Evolutionary conservation across 2,888 invertebrate genomes (phyloP).

Genomic region (Operophtera brumata): DNA sequence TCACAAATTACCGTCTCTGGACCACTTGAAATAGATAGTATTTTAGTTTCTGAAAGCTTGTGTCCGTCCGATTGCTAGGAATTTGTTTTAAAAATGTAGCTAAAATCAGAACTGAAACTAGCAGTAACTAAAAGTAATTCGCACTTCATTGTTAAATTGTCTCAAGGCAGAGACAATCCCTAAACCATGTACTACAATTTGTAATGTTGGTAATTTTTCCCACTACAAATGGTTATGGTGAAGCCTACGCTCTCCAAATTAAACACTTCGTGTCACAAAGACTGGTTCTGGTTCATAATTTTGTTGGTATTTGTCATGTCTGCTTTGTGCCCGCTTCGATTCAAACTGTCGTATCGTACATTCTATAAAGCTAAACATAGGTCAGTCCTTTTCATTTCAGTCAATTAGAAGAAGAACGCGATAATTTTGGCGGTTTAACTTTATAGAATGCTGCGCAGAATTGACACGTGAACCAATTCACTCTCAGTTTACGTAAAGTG

Average conservation of each 20-base stretch:
- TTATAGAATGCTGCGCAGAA: not conserved
- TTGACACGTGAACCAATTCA: not conserved
- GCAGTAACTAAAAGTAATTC: too few species aligned
- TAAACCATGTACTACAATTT: too few species aligned
- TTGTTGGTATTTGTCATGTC: not conserved
- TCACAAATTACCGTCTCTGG: too few species aligned
- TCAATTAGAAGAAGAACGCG: not conserved
- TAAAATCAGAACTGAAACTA: too few species aligned
- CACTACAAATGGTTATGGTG: not conserved
- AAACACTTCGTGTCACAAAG: too few species aligned
- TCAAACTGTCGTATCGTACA: not conserved
- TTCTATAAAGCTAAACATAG: too few species aligned
- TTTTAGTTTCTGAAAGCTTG: slow-evolving; percentile 4
- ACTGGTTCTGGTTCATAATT: not conserved
- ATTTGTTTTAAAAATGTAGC: not conserved
- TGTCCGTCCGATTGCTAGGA: slow-evolving; percentile 12
- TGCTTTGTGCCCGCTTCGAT: slow-evolving; percentile 15
- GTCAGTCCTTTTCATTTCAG: not conserved
- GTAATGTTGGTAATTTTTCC: not conserved
- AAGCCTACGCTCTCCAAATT: too few species aligned
- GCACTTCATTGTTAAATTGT: too few species aligned
- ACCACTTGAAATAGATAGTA: not conserved
- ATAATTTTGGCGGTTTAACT: not conserved
- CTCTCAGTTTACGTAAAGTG: not conserved
- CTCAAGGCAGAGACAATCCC: too few species aligned